These are phyloP conservation scores for Nymphalis c-album DNA, from an alignment of 2,888 invertebrate genomes.

Conservation along the genomic window DNA sequence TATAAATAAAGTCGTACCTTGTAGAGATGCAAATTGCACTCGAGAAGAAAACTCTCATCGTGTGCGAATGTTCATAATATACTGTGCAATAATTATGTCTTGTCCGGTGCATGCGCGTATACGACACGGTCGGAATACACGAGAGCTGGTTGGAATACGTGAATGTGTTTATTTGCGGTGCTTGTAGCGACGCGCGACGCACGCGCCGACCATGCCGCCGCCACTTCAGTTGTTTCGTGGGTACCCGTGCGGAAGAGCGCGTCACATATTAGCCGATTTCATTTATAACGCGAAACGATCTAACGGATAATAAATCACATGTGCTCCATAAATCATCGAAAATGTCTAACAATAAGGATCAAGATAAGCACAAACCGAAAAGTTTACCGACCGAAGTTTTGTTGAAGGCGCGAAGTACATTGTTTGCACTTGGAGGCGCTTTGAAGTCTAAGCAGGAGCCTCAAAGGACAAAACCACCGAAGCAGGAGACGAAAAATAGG, in stretches of 20 bases:
- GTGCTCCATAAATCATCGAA: slow-evolving; percentile 42
- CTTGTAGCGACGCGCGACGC: slow-evolving; percentile 63
- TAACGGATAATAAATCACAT: slow-evolving; percentile 42
- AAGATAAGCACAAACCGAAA: slow-evolving; percentile 65
- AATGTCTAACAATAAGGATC: slow-evolving; percentile 71
- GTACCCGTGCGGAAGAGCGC: slow-evolving; percentile 60
- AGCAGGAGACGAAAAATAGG: slow-evolving; percentile 74
- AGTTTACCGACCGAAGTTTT: slow-evolving; percentile 74
- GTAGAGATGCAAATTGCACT: neutral
- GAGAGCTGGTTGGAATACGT: slow-evolving; percentile 31
- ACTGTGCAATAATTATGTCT: slow-evolving; percentile 14
- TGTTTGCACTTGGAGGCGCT: slow-evolving; percentile 72
- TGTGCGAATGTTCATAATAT: slow-evolving; percentile 9
- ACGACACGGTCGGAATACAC: neutral
- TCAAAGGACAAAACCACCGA: slow-evolving; percentile 53
- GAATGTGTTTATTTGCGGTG: slow-evolving; percentile 76
- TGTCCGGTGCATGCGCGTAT: slow-evolving; percentile 18
- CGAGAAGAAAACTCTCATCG: neutral
- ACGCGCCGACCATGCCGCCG: slow-evolving; percentile 63
- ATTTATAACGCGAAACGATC: slow-evolving; percentile 35
- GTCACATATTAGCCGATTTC: slow-evolving; percentile 38
- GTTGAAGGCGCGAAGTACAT: slow-evolving; percentile 69
- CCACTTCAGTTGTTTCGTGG: slow-evolving; percentile 68
- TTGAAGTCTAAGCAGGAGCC: slow-evolving; percentile 70
- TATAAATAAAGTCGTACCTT: slow-evolving; percentile 1